Percentiles rank a stretch among this genome's conserved stretches.
These are phyloP conservation scores for Ptyas mucosa DNA, from an alignment of 2,113 vertebrate genomes.

Conservation along the genomic window DNA sequence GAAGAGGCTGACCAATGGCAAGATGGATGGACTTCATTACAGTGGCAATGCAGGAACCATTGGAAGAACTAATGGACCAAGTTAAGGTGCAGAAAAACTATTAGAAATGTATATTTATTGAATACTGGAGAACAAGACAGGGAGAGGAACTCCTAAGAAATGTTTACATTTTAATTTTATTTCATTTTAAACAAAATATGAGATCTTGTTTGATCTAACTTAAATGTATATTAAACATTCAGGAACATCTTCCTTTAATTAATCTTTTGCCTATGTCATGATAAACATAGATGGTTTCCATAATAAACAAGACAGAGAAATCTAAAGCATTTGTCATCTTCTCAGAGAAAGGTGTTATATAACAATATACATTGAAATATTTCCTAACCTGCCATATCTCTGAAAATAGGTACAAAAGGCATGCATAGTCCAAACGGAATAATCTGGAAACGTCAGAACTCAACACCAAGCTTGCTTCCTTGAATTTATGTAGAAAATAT, in stretches of 20 bases:
- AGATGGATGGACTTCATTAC: not conserved
- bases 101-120: not conserved
- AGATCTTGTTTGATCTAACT: not conserved
- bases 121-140: not conserved
- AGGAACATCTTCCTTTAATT: not conserved
- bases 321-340: slow-evolving; percentile 22
- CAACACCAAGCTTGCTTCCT: slow-evolving; percentile 22
- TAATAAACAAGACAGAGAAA: slow-evolving; percentile 17
- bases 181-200: not conserved
- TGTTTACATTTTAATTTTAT: not conserved
- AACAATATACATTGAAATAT: slow-evolving; percentile 18
- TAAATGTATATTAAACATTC: accelerated
- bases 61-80: not conserved
- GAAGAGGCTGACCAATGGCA: not conserved
- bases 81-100: not conserved
- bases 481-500: slow-evolving; percentile 6
- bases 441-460: slow-evolving; percentile 23
- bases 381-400: slow-evolving; percentile 41
- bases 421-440: slow-evolving; percentile 10
- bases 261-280: not conserved
- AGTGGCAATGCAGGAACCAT: not conserved
- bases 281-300: slow-evolving; percentile 24
- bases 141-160: not conserved
- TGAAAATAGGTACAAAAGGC: slow-evolving; percentile 29
- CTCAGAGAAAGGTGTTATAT: slow-evolving; percentile 17